Evolutionary conservation across 2,888 invertebrate genomes (phyloP), one percentile per base, ranked within the genome.

Genomic region (Heliconius sara): DNA sequence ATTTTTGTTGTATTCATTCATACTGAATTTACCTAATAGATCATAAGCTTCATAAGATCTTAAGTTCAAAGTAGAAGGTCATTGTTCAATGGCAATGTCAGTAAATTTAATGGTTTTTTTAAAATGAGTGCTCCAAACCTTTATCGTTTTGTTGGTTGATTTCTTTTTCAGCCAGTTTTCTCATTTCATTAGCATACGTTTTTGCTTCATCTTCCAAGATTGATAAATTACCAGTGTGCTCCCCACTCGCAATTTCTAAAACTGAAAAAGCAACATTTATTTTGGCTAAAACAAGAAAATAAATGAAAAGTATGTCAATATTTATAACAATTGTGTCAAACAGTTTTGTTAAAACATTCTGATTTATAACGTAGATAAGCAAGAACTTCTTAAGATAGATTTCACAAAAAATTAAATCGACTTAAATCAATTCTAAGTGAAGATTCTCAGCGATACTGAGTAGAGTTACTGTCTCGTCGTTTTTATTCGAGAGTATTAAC

Each of bases 231-330:
- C 94, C 95, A 12, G 89, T 88, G 71, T 96, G 93, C 81, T 96
- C 95, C 4, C 93, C 94, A 79, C 96, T 96, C 73, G 97, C 96
- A 60, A 97, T 95, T 90, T 97, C 97, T 79, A 97, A 86, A 71
- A 96, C 96, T 96, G 91, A 83, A 76, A 79, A 79, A n/a, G n/a
- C 63, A 39, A 43, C 70, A 60, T 27, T 13, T 27, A 67, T 65
- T 9, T 57, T 30, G n/a, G 2, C n/a, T 71, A 76, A 65, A n/a
- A 47, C 7, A 30, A n/a, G 6, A 34, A 57, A 30, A 34, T 16
- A 13, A 25, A 68, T 39, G 0, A 68, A 7, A n/a, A 22, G 30
- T 2, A 25, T 39, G 57, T 57, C 57, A 30, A 34, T 34, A 34
- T 22, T 30, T 66, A 34, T 67, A 10, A 34, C 0, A 66, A 30